Evolutionary conservation across 2,113 vertebrate genomes (phyloP), one percentile per base, ranked within the genome.

Genomic region (Dolichotis patagonum): DNA sequence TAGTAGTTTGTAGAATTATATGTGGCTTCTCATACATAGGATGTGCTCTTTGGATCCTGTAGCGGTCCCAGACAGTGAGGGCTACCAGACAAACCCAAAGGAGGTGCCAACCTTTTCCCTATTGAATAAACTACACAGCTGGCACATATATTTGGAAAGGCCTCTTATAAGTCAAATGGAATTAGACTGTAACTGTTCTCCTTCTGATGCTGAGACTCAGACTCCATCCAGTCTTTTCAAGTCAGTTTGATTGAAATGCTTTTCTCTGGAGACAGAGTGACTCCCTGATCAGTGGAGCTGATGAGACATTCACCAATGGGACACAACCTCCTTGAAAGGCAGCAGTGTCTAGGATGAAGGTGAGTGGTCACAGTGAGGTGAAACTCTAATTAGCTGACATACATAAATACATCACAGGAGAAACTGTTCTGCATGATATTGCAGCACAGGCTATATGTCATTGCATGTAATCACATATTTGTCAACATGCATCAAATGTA

Each of bases 161-260:
- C 3, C 7, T 95, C 11, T 84, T 83, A 35, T 58, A 83, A 87
- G n/a, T 90, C 49, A 86, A 62, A 69, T 17, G 58, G 60, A 82
- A 85, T 95, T 91, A 85, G 94, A 93, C 35, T 81, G 49, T 30
- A 94, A 63, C 63, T 58, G 26, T 69, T 86, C 11, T 77, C 62
- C 52, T 46, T 89, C 52, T 35, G 28, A 75, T 8, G 30, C 38
- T 41, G 91, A 73, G 26, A 11, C 9, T 63, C 81, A 90, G 63
- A 58, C 9, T 14, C 5, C 9, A 28, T 14, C 5, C 9, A 28
- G 71, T 82, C 60, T 96, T 94, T 67, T 95, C 62, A 90, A 92
- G 38, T 96, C 62, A 46, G 26, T n/a, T 56, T 84, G 63, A 92
- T 54, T 78, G 52, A 94, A 85, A 93, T 62, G n/a, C 7, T 85